Evolutionary conservation across 1,140 invertebrate genomes (phyloP).

Genomic region (Conus betulinus): DNA sequence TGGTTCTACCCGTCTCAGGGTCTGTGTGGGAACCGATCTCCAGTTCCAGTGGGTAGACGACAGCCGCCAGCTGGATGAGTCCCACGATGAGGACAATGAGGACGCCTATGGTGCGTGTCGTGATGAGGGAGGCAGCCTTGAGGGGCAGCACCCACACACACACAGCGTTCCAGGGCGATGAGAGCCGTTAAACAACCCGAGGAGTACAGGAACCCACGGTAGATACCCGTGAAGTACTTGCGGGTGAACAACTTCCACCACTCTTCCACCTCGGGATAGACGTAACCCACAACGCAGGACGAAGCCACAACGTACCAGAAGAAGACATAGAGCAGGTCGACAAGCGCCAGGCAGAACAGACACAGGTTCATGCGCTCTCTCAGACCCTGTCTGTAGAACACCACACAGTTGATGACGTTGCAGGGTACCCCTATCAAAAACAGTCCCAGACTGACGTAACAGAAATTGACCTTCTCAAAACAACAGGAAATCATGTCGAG

Average conservation of each 20-base stretch:
- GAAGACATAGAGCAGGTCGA: conserved; percentile 7
- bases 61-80: neutral
- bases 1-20: neutral
- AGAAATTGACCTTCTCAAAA: neutral
- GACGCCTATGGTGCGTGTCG: neutral
- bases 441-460: neutral
- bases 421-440: neutral
- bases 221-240: conserved; percentile 5
- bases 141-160: conserved; percentile 16
- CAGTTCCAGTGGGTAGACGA: neutral
- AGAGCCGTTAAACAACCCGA: conserved; percentile 16
- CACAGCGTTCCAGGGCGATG: conserved; percentile 13
- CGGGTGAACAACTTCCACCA: conserved; percentile 28
- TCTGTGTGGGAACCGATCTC: neutral
- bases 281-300: neutral
- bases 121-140: neutral
- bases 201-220: neutral
- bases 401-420: conserved; percentile 6
- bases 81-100: neutral
- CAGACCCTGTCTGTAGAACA: conserved; percentile 8
- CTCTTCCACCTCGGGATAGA: neutral
- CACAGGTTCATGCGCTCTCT: conserved; percentile 23
- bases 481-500: neutral
- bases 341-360: conserved; percentile 24
- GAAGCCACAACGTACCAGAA: neutral